Percentiles rank a stretch among this genome's conserved stretches.
phyloP scores from a whole-genome alignment of 2,797 vertebrate genomes.

The Gymnoscopelus braueri region DNA sequence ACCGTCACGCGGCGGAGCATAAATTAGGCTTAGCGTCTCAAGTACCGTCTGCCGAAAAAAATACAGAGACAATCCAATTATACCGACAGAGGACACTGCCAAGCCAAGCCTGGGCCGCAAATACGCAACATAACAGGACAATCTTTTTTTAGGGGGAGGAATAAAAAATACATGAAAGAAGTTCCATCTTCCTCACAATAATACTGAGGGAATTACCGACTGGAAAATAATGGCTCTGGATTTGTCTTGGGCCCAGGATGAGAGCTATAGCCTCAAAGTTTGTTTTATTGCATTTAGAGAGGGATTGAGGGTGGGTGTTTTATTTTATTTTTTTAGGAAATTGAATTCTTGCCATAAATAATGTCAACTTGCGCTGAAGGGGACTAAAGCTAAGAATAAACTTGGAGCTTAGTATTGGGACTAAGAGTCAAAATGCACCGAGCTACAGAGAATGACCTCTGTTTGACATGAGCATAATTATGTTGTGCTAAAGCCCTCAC shows the following conservation, averaged over 20 bases:
- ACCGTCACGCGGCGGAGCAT: too few relatives aligned
- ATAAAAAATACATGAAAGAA: not conserved
- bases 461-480: not conserved
- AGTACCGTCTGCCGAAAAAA: constrained; percentile 24
- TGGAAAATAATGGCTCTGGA: constrained; percentile 5
- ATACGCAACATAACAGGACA: too few relatives aligned
- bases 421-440: not conserved
- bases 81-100: not conserved
- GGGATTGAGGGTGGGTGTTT: too few relatives aligned
- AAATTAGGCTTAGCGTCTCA: not conserved
- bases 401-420: too few relatives aligned
- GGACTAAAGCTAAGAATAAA: not conserved
- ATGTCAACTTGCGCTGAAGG: not conserved
- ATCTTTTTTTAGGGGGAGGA: not conserved
- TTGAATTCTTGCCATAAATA: not conserved
- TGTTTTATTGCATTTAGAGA: constrained; percentile 1
- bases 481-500: not conserved
- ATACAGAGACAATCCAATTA: constrained; percentile 33
- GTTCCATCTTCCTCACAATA: constrained; percentile 15
- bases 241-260: constrained; percentile 5
- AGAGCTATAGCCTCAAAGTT: not conserved
- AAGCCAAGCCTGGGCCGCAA: too few relatives aligned
- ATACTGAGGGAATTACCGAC: constrained; percentile 17
- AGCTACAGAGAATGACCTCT: not conserved
- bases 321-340: too few relatives aligned